phyloP scores from a whole-genome alignment of 2,888 invertebrate genomes.

The Tetanocera ferruginea region DNA sequence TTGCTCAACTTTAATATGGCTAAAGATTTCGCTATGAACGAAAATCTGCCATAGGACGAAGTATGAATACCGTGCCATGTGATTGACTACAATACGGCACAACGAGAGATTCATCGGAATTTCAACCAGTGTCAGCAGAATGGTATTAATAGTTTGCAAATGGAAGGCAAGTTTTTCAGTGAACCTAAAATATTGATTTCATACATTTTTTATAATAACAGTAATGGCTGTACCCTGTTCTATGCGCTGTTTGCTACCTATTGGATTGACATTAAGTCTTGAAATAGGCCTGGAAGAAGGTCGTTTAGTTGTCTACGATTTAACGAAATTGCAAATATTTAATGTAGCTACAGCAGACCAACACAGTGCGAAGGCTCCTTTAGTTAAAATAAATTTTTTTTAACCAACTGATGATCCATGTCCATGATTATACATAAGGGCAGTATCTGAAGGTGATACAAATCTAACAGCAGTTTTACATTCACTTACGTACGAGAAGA shows the following conservation, averaged over 20 bases:
- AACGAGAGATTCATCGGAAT: constrained; percentile 46
- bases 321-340: too few species aligned
- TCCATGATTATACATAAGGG: constrained; percentile 84
- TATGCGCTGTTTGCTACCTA: constrained; percentile 58
- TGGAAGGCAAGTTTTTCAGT: too few species aligned
- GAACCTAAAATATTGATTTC: too few species aligned
- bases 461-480: constrained; percentile 81
- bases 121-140: too few species aligned
- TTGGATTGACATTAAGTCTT: constrained; percentile 58
- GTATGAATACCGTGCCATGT: constrained; percentile 42
- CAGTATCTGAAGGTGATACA: too few species aligned
- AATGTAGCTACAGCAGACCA: too few species aligned
- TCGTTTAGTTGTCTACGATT: constrained; percentile 63
- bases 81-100: constrained; percentile 48
- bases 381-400: constrained; percentile 68
- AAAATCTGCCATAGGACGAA: constrained; percentile 29
- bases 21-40: constrained; percentile 38
- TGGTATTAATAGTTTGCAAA: too few species aligned
- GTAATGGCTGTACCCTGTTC: too few species aligned
- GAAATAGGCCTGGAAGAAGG: constrained; percentile 66
- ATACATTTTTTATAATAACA: too few species aligned
- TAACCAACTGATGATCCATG: constrained; percentile 95
- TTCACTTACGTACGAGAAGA: constrained; percentile 80
- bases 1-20: constrained; percentile 80
- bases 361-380: too few species aligned